Conservation (phyloP, 2,113 vertebrate species). For the Ptyas mucosa region DNA sequence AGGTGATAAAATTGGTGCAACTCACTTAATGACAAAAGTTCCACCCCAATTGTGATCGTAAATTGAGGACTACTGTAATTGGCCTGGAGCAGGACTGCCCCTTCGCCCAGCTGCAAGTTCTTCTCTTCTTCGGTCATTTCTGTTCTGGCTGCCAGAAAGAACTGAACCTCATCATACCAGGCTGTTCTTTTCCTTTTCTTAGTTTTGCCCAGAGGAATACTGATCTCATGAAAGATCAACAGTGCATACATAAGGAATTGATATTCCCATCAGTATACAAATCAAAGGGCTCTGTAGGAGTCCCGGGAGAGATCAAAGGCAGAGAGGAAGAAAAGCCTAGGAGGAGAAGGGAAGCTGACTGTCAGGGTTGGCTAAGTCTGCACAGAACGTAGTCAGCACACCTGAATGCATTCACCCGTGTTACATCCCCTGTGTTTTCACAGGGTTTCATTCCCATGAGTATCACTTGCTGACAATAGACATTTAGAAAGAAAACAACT, state of each 20-base stretch:
- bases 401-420: neutral
- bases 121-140: neutral
- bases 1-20: neutral
- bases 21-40: neutral
- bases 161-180: neutral
- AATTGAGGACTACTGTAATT: neutral
- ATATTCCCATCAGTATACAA: neutral
- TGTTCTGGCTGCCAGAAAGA: neutral
- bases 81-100: neutral
- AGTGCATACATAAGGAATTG: neutral
- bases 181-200: neutral
- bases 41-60: neutral
- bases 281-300: neutral
- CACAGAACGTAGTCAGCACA: neutral
- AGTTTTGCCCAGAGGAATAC: neutral
- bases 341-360: neutral
- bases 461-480: neutral
- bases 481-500: neutral
- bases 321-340: neutral
- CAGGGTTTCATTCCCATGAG: neutral
- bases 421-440: neutral
- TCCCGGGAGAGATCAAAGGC: neutral
- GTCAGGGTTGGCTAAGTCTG: neutral
- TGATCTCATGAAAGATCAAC: neutral
- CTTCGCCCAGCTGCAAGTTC: neutral